phyloP scores from a whole-genome alignment of 2,113 vertebrate species.

The Clarias macrocephalus region DNA sequence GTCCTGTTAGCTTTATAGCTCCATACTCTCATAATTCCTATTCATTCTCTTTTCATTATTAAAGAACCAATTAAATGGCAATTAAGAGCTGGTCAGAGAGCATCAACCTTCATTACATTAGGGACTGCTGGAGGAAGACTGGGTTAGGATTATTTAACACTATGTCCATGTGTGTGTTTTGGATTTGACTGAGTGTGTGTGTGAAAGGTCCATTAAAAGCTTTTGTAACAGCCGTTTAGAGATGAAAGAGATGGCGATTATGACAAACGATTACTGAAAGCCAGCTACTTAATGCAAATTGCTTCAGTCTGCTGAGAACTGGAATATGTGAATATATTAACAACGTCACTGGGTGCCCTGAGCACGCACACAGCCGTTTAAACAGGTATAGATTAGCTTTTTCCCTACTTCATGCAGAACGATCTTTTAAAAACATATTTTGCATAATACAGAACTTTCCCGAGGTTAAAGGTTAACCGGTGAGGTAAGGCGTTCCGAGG shows the following conservation, averaged over 20 bases:
- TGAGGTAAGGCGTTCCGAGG: neutral
- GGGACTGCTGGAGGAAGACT: neutral
- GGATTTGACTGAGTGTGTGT: neutral
- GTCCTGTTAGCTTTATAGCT: neutral
- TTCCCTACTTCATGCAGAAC: neutral
- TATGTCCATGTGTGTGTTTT: slow-evolving; percentile 6
- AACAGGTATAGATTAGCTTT: neutral
- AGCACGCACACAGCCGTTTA: neutral
- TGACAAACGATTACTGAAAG: slow-evolving; percentile 61
- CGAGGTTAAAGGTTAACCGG: neutral
- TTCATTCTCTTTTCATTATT: neutral
- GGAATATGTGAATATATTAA: slow-evolving; percentile 59
- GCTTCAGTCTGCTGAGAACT: slow-evolving; percentile 39
- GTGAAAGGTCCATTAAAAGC: slow-evolving; percentile 20
- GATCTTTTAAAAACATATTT: neutral
- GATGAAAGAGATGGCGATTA: slow-evolving; percentile 48
- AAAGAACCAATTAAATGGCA: neutral
- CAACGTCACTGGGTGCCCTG: slow-evolving; percentile 39
- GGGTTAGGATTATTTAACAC: slow-evolving; percentile 22
- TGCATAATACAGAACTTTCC: neutral
- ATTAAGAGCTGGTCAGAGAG: slow-evolving; percentile 10
- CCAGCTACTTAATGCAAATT: slow-evolving; percentile 54
- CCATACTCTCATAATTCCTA: neutral
- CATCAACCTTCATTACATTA: slow-evolving; percentile 1
- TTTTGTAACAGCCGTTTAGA: slow-evolving; percentile 27